Conservation (phyloP, 2,797 vertebrate genomes). For the Enteromius anoplus region DNA sequence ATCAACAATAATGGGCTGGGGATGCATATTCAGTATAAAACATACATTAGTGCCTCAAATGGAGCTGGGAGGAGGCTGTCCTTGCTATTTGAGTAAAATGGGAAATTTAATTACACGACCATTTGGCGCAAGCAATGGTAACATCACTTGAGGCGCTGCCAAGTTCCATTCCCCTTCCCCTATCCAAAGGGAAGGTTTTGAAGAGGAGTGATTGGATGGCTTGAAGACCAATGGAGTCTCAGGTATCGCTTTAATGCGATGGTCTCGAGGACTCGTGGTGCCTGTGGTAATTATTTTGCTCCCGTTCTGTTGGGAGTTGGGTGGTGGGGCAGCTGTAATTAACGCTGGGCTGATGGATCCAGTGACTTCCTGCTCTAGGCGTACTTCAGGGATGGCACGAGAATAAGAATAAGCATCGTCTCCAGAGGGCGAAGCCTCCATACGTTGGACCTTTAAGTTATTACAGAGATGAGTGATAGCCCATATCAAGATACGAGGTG, state of each 20-base stretch:
- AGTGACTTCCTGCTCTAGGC: conserved; percentile 74
- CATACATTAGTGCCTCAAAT: conserved; percentile 58
- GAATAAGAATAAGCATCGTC: conserved; percentile 52
- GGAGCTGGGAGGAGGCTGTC: conserved; percentile 42
- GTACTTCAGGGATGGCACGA: conserved; percentile 54
- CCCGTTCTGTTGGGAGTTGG: conserved; percentile 70
- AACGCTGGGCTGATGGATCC: conserved; percentile 74
- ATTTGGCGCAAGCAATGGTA: conserved; percentile 45
- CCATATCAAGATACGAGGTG: conserved; percentile 19
- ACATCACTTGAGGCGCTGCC: conserved; percentile 41
- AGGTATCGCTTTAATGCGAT: conserved; percentile 75
- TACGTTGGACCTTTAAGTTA: conserved; percentile 48
- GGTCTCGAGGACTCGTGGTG: conserved; percentile 71
- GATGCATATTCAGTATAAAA: conserved; percentile 58
- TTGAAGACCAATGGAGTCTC: conserved; percentile 54
- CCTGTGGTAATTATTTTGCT: conserved; percentile 77
- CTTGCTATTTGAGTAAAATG: conserved; percentile 49
- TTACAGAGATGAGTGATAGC: conserved; percentile 46
- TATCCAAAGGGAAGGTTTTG: conserved; percentile 34
- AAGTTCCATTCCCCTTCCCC: conserved; percentile 35
- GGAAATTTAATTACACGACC: conserved; percentile 59
- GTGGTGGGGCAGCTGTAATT: conserved; percentile 76
- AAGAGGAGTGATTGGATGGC: conserved; percentile 47
- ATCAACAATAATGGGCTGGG: conserved; percentile 56
- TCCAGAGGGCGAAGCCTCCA: conserved; percentile 45